Evolutionary conservation across 2,113 vertebrate species (phyloP).

Genomic region (Sturnus vulgaris): DNA sequence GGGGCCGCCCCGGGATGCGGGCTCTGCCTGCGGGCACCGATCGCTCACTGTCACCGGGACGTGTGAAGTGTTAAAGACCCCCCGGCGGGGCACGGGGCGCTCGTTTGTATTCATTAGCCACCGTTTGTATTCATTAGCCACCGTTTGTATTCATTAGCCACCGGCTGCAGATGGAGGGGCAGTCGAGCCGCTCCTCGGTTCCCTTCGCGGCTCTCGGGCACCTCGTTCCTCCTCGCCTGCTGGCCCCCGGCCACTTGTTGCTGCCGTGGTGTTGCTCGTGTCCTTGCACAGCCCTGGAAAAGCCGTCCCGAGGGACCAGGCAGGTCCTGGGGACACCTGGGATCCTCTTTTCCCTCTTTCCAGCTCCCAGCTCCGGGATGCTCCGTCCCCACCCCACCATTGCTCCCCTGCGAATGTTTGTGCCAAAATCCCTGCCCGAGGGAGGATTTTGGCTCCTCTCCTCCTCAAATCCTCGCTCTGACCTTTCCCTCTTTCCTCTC

Average conservation of each 20-base stretch:
- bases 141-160: slow-evolving; percentile 32
- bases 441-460: background rate
- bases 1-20: background rate
- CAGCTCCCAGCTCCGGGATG: background rate
- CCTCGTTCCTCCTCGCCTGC: background rate
- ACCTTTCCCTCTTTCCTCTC: background rate
- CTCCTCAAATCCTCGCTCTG: background rate
- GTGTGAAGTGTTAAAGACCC: slow-evolving; percentile 43
- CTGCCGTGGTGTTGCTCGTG: background rate
- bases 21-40: background rate
- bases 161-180: background rate
- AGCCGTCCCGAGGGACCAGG: background rate
- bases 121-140: slow-evolving; percentile 32
- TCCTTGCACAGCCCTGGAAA: accelerated
- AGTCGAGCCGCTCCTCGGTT: background rate
- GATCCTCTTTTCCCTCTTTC: no score
- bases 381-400: accelerated
- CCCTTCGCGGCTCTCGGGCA: no score
- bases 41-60: slow-evolving; percentile 46
- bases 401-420: background rate
- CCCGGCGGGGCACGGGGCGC: background rate
- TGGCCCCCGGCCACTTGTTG: background rate
- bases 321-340: accelerated
- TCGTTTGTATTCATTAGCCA: slow-evolving; percentile 44
- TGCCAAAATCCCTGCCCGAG: background rate